Conservation (phyloP, 2,113 vertebrate species). For the Nerophis ophidion region DNA sequence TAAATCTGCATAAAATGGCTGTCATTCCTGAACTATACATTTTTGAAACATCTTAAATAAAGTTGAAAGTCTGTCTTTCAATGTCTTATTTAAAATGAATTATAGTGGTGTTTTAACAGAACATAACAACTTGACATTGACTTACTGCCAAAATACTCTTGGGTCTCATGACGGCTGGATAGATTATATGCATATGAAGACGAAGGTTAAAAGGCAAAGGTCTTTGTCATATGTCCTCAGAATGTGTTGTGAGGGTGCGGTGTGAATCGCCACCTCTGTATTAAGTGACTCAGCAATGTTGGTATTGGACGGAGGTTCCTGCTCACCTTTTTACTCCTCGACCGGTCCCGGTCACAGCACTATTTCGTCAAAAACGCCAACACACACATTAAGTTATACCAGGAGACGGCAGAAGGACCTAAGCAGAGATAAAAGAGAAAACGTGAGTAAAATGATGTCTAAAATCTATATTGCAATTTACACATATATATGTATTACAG, state of each 20-base stretch:
- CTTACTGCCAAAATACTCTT: background rate
- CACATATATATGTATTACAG: too few species aligned
- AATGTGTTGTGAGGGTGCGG: constrained; percentile 64
- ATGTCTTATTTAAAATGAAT: too few species aligned
- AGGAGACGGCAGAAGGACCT: background rate
- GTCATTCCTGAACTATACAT: too few species aligned
- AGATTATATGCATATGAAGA: background rate
- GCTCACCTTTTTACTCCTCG: constrained; percentile 30
- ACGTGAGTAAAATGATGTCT: too few species aligned
- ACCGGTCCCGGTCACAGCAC: constrained; percentile 1
- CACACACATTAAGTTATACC: constrained; percentile 2
- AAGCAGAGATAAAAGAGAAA: background rate
- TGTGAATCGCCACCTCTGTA: constrained; percentile 50
- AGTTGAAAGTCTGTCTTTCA: background rate
- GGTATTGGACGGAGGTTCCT: constrained; percentile 27
- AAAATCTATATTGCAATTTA: too few species aligned
- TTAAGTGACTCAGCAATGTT: constrained; percentile 47
- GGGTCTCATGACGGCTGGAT: background rate
- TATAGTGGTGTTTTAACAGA: too few species aligned
- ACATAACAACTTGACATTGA: too few species aligned
- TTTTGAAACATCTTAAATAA: background rate
- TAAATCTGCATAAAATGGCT: too few species aligned
- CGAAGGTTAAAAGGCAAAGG: background rate
- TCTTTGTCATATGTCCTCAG: constrained; percentile 44
- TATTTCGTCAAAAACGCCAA: background rate